These are phyloP conservation scores for Tokudaia tokunoshimensis DNA, from an alignment of 2,797 vertebrate species.

Conservation along the genomic window DNA sequence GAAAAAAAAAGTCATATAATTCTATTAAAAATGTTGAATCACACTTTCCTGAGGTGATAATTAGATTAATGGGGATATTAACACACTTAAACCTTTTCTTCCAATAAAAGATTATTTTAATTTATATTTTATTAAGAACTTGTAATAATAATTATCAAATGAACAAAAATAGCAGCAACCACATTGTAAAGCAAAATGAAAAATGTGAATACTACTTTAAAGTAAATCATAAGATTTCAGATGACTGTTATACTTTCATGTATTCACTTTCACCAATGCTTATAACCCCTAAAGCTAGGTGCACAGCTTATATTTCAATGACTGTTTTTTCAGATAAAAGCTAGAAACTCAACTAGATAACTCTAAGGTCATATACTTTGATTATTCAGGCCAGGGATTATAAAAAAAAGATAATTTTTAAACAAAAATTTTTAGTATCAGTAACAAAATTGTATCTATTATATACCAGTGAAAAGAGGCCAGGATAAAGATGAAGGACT, in stretches of 20 bases:
- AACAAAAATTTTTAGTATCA: neutral
- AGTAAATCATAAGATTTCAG: slow-evolving; percentile 13
- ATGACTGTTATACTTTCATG: neutral
- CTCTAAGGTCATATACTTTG: neutral
- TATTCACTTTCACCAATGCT: neutral
- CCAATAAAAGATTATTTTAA: neutral
- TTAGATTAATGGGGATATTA: slow-evolving; percentile 8
- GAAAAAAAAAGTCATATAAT: neutral
- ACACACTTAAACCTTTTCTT: neutral
- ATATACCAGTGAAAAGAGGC: neutral
- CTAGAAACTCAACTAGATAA: neutral
- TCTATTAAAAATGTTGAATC: neutral
- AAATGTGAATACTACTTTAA: neutral
- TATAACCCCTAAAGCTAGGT: neutral
- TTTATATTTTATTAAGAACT: slow-evolving; percentile 30
- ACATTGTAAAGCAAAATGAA: neutral
- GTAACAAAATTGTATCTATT: neutral
- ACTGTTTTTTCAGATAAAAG: neutral
- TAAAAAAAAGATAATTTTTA: neutral
- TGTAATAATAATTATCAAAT: slow-evolving; percentile 41
- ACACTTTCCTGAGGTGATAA: slow-evolving; percentile 4
- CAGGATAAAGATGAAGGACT: neutral
- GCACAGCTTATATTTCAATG: neutral
- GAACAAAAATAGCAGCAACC: slow-evolving; percentile 18
- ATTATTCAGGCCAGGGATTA: neutral